Conservation (phyloP, 2,888 invertebrate species). For the Agrochola lota region DNA sequence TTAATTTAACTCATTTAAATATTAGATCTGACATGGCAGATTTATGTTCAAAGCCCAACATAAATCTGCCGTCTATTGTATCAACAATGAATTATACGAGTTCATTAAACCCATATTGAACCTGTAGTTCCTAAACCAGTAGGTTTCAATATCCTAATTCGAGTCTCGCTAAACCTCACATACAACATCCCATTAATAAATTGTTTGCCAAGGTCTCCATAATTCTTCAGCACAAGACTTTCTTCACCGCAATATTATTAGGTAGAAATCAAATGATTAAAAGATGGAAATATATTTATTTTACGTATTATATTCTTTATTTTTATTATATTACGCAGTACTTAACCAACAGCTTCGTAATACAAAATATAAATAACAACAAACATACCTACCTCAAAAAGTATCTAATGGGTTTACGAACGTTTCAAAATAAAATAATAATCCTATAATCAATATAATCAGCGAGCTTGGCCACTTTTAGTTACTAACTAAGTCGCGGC, state of each 20-base stretch:
- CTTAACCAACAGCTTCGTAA: slow-evolving; percentile 70
- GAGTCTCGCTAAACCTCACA: neutral
- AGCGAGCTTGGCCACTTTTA: slow-evolving; percentile 31
- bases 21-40: neutral
- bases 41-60: slow-evolving; percentile 1
- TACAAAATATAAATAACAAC: slow-evolving; percentile 58
- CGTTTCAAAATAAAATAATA: slow-evolving; percentile 10
- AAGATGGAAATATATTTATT: neutral
- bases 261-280: neutral
- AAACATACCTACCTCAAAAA: slow-evolving; percentile 40
- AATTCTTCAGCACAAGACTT: neutral
- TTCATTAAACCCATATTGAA: neutral
- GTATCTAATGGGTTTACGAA: slow-evolving; percentile 16
- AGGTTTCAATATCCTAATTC: neutral
- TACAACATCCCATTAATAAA: neutral
- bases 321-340: slow-evolving; percentile 67
- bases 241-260: neutral
- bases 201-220: neutral
- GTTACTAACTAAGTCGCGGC: slow-evolving; percentile 11
- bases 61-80: neutral
- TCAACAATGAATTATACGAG: neutral
- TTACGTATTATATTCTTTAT: slow-evolving; percentile 5
- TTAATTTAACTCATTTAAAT: slow-evolving; percentile 63
- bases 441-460: slow-evolving; percentile 4
- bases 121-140: neutral